Percentiles rank a stretch among this genome's conserved stretches.
These are phyloP conservation scores for Ceratina calcarata DNA, from an alignment of 1,140 invertebrate genomes.

Conservation along the genomic window DNA sequence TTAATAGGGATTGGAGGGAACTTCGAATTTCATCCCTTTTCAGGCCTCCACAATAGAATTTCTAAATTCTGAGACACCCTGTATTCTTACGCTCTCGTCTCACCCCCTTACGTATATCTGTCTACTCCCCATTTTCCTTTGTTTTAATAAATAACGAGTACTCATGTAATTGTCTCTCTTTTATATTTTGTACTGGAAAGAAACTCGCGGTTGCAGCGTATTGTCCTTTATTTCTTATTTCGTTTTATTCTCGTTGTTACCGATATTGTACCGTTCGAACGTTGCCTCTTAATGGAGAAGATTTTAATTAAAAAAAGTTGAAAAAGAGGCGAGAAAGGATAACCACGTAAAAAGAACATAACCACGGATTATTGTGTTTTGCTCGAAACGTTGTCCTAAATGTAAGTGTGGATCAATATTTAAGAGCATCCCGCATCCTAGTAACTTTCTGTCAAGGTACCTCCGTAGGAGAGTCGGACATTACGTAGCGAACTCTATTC, in stretches of 20 bases:
- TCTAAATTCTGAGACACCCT: not conserved
- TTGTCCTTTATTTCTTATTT: no score
- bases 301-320: not conserved
- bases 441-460: not conserved
- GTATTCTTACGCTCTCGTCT: not conserved
- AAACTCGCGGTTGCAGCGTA: not conserved
- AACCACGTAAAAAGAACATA: not conserved
- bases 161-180: not conserved
- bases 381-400: constrained; percentile 3
- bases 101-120: not conserved
- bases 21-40: no score
- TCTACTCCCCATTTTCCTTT: not conserved
- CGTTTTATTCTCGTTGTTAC: not conserved
- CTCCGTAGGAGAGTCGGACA: not conserved
- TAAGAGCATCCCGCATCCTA: not conserved
- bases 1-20: no score
- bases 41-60: not conserved
- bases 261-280: no score
- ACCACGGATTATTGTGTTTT: constrained; percentile 5
- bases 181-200: not conserved
- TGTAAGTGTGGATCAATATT: constrained; percentile 11
- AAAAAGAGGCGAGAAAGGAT: not conserved
- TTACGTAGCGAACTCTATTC: constrained; percentile 2
- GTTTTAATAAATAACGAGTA: not conserved
- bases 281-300: not conserved